Percentiles rank a stretch among this genome's conserved stretches.
Conservation (phyloP, 1,140 invertebrate species). For the Hycleus phaleratus region DNA sequence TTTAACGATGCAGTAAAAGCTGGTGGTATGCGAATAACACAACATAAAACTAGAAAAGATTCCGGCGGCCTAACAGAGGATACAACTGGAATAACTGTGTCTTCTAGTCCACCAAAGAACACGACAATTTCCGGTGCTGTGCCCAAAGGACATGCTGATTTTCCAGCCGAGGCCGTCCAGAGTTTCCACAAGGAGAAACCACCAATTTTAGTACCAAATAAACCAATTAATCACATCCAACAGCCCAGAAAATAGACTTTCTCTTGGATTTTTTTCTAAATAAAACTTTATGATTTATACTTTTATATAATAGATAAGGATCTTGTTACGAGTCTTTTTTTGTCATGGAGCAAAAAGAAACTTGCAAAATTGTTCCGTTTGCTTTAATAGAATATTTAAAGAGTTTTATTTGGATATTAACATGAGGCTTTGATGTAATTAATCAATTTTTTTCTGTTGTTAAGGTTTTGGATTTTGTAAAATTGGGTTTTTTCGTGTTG, state of each 20-base stretch:
- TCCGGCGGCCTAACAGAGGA: slow-evolving; percentile 37
- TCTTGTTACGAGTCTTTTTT: background rate
- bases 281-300: background rate
- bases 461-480: background rate
- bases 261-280: too few species aligned
- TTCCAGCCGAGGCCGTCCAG: slow-evolving; percentile 80
- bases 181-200: slow-evolving; percentile 67
- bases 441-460: background rate
- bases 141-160: slow-evolving; percentile 75
- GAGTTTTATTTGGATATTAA: background rate
- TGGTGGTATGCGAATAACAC: slow-evolving; percentile 85
- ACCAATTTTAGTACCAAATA: slow-evolving; percentile 53
- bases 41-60: slow-evolving; percentile 64
- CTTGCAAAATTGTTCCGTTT: background rate
- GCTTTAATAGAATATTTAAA: background rate
- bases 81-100: slow-evolving; percentile 42
- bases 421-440: background rate
- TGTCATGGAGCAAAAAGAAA: background rate
- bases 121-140: slow-evolving; percentile 65
- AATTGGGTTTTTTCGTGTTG: background rate
- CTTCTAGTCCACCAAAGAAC: slow-evolving; percentile 62
- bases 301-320: background rate
- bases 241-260: slow-evolving; percentile 64
- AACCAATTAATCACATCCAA: slow-evolving; percentile 55
- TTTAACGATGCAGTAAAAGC: slow-evolving; percentile 64